A percentile compares a stretch with the other conserved stretches of the same genome.
phyloP scores from a whole-genome alignment of 2,113 vertebrate genomes.

The Nycticebus coucang region DNA sequence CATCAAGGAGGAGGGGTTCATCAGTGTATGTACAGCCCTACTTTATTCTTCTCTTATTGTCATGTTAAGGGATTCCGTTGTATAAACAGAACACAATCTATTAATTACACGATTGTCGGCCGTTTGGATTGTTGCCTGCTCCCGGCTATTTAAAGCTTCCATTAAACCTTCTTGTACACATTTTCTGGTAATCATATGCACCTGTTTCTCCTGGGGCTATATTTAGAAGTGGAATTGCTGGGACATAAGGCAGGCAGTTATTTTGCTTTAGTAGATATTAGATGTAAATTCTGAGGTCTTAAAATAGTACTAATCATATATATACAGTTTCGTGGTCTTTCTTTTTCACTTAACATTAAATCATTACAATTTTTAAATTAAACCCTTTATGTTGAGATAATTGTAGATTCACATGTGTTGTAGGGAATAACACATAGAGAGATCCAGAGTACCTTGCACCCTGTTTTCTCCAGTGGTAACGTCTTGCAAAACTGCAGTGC shows the following conservation, averaged over 20 bases:
- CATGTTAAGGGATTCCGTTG: not conserved
- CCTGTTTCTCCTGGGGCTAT: not conserved
- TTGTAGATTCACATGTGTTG: not conserved
- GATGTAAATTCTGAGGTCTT: not conserved
- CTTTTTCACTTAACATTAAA: not conserved
- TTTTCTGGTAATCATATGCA: not conserved
- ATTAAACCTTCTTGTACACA: not conserved
- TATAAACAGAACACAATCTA: not conserved
- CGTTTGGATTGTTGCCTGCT: not conserved
- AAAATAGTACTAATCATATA: not conserved
- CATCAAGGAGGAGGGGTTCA: not conserved
- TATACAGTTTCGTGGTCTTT: not conserved
- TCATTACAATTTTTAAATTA: not conserved
- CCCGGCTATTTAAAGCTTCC: not conserved
- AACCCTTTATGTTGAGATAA: not conserved
- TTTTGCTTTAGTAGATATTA: not conserved
- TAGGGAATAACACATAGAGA: not conserved
- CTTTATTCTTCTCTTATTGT: not conserved
- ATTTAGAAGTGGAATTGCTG: not conserved
- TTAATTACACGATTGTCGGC: accelerated
- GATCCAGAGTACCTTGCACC: not conserved
- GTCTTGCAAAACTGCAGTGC: not conserved
- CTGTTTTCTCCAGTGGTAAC: not conserved
- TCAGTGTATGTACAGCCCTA: accelerated
- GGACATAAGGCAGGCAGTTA: not conserved